phyloP scores from a whole-genome alignment of 1,140 invertebrate genomes.

The Neodiprion virginianus region DNA sequence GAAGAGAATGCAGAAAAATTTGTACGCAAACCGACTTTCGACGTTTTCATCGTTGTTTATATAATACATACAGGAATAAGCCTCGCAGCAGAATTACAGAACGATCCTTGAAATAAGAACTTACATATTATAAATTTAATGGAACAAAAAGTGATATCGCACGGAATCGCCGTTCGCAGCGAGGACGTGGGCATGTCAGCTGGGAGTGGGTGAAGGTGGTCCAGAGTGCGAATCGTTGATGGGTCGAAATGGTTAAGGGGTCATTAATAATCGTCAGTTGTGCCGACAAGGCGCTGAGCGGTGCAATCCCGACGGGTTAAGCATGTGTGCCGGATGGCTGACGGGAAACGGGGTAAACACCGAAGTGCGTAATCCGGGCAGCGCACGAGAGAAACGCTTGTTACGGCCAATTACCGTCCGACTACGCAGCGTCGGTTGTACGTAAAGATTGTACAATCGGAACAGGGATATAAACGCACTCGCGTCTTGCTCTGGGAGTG shows the following conservation, averaged over 20 bases:
- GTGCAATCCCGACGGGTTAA: not conserved
- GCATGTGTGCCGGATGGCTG: slow-evolving; percentile 10
- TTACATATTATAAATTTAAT: too few relatives aligned
- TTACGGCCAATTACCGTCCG: not conserved
- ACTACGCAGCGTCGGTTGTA: not conserved
- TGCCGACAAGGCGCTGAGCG: not conserved
- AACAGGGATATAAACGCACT: too few relatives aligned
- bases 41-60: too few relatives aligned
- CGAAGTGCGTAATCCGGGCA: slow-evolving; percentile 12
- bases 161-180: too few relatives aligned
- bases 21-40: too few relatives aligned
- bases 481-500: too few relatives aligned
- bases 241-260: slow-evolving; percentile 31
- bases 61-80: too few relatives aligned
- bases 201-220: slow-evolving; percentile 22
- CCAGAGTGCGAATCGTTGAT: slow-evolving; percentile 24
- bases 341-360: slow-evolving; percentile 10
- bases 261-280: slow-evolving; percentile 32
- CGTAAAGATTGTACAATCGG: too few relatives aligned
- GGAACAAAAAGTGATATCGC: too few relatives aligned
- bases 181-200: not conserved
- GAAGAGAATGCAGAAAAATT: too few relatives aligned
- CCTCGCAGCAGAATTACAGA: too few relatives aligned
- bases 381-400: not conserved
- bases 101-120: too few relatives aligned